phyloP scores from a whole-genome alignment of 1,140 invertebrate species.

The Euglossa dilemma region DNA sequence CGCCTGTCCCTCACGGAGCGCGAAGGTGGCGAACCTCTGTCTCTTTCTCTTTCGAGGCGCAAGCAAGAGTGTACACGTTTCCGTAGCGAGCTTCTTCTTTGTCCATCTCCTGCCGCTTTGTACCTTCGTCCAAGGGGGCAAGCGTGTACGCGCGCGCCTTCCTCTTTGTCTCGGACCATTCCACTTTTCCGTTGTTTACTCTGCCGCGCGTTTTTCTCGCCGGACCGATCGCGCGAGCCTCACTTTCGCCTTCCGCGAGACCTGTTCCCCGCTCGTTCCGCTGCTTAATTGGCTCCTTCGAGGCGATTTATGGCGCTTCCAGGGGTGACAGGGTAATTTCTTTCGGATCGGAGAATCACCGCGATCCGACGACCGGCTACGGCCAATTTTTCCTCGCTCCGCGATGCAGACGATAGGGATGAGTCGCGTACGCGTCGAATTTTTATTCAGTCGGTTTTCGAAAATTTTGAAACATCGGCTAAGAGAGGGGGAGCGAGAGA shows the following conservation, averaged over 20 bases:
- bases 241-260: slow-evolving; percentile 21
- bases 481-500: too few relatives aligned
- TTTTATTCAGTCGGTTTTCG: too few relatives aligned
- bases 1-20: not conserved
- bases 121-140: not conserved
- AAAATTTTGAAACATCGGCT: too few relatives aligned
- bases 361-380: not conserved
- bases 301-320: slow-evolving; percentile 15
- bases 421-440: too few relatives aligned
- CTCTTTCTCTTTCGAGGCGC: slow-evolving; percentile 2
- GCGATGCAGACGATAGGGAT: too few relatives aligned
- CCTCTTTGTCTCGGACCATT: slow-evolving; percentile 15
- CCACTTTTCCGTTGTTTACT: slow-evolving; percentile 36
- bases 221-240: slow-evolving; percentile 4
- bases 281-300: slow-evolving; percentile 24
- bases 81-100: slow-evolving; percentile 8
- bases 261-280: not conserved
- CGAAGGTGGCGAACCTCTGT: not conserved
- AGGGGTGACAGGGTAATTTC: slow-evolving; percentile 15
- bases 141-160: not conserved
- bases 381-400: not conserved
- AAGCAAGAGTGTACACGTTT: slow-evolving; percentile 13
- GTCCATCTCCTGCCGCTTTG: slow-evolving; percentile 7
- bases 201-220: slow-evolving; percentile 9
- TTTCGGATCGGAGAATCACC: not conserved